Conservation (phyloP, 2,797 vertebrate genomes). For the Macropus fuliginosus region DNA sequence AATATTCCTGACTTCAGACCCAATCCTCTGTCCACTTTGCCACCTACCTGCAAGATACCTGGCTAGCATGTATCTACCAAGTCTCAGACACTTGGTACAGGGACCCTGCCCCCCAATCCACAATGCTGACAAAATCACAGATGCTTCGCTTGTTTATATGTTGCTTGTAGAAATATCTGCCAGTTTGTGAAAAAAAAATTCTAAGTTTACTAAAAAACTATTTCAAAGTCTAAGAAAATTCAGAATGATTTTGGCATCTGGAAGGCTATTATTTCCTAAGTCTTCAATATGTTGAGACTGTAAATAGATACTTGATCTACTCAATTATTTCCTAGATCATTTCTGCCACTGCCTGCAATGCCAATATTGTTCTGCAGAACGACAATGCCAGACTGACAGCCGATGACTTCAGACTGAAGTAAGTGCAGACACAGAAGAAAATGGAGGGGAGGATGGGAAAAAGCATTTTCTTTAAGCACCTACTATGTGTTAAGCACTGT, state of each 20-base stretch:
- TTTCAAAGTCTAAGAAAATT: slow-evolving; percentile 13
- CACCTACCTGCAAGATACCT: background rate
- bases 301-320: background rate
- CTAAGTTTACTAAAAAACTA: background rate
- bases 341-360: slow-evolving; percentile 53
- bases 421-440: slow-evolving; percentile 54
- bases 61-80: background rate
- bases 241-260: slow-evolving; percentile 1
- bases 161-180: background rate
- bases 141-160: background rate
- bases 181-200: background rate
- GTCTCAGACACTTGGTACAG: background rate
- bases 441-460: background rate
- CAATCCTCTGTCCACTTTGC: background rate
- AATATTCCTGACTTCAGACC: background rate
- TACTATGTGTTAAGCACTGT: background rate
- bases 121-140: background rate
- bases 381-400: slow-evolving; percentile 78
- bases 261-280: background rate
- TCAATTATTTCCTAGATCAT: slow-evolving; percentile 68
- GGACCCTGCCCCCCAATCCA: background rate
- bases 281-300: background rate
- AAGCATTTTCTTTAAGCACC: background rate
- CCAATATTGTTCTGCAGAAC: slow-evolving; percentile 68
- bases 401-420: slow-evolving; percentile 82